phyloP scores from a whole-genome alignment of 2,797 vertebrate species.

The Gallirallus australis region DNA sequence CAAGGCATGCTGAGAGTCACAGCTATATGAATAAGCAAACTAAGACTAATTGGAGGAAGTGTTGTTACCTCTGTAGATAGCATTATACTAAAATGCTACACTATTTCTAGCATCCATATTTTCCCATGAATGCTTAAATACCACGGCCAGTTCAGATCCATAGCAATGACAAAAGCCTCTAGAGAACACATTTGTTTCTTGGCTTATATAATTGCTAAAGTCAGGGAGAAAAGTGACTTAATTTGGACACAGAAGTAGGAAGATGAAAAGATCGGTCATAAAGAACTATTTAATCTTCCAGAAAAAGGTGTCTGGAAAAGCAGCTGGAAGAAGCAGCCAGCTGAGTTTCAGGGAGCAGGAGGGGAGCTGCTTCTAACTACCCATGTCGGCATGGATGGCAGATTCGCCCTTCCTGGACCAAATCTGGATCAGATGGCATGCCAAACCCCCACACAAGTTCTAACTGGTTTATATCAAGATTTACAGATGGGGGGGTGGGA shows the following conservation, averaged over 20 bases:
- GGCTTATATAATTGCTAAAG: not conserved
- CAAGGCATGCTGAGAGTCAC: not conserved
- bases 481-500: not conserved
- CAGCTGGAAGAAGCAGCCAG: not conserved
- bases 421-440: not conserved
- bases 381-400: accelerated
- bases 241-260: not conserved
- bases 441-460: not conserved
- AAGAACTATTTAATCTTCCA: not conserved
- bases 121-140: not conserved
- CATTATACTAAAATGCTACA: not conserved
- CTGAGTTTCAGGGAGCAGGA: not conserved
- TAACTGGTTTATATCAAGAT: not conserved
- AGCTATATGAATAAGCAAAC: not conserved
- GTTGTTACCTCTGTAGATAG: not conserved
- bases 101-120: not conserved
- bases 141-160: not conserved
- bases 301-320: not conserved
- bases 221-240: not conserved
- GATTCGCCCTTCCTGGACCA: not conserved
- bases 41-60: constrained; percentile 9
- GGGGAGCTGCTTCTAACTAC: not conserved
- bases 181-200: not conserved
- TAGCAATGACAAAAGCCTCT: not conserved
- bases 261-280: not conserved